Percentiles rank a stretch among this genome's conserved stretches.
These are phyloP conservation scores for Heliconius nattereri DNA, from an alignment of 1,140 invertebrate species.

Conservation along the genomic window DNA sequence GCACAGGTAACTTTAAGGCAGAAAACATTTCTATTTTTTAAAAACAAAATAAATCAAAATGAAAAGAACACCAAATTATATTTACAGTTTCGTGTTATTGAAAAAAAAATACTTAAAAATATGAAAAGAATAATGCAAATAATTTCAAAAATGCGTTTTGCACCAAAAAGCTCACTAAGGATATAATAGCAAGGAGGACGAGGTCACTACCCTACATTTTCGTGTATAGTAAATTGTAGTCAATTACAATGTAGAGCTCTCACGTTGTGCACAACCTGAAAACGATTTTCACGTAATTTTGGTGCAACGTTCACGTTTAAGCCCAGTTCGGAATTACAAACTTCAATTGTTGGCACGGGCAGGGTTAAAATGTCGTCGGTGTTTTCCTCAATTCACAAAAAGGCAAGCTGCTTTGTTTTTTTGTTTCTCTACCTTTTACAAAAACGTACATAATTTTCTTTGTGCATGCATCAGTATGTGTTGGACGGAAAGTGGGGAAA, in stretches of 20 bases:
- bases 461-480: background rate
- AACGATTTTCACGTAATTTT: constrained; percentile 16
- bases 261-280: constrained; percentile 1
- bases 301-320: constrained; percentile 16
- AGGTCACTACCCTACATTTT: constrained; percentile 2
- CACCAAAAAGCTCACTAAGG: background rate
- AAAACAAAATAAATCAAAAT: too few relatives aligned
- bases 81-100: too few relatives aligned
- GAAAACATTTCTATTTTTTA: too few relatives aligned
- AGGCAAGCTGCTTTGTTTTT: constrained; percentile 61
- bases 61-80: background rate
- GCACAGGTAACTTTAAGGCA: too few relatives aligned
- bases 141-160: too few relatives aligned
- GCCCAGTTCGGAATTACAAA: constrained; percentile 31
- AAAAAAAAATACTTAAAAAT: too few relatives aligned
- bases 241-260: constrained; percentile 2
- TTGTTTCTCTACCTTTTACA: background rate
- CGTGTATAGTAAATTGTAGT: constrained; percentile 2
- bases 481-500: too few relatives aligned
- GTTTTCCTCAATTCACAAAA: constrained; percentile 61
- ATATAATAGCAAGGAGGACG: constrained; percentile 4
- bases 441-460: background rate
- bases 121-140: too few relatives aligned
- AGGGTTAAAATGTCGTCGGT: constrained; percentile 59
- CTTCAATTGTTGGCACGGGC: constrained; percentile 44